Conservation (phyloP, 2,113 vertebrate genomes). For the Sylvietta virens region DNA sequence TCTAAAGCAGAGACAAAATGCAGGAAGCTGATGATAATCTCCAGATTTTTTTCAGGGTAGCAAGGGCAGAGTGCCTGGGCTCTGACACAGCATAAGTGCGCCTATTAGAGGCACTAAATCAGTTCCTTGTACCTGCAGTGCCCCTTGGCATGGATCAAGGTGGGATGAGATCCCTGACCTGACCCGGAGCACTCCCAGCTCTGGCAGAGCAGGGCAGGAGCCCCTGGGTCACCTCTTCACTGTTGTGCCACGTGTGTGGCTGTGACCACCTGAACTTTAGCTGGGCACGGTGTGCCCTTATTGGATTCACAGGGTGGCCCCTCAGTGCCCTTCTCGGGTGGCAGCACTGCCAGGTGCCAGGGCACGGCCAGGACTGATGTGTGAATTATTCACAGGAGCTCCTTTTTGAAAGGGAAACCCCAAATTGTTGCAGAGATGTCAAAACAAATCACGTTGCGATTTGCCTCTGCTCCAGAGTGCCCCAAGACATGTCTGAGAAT, state of each 20-base stretch:
- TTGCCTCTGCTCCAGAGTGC: neutral
- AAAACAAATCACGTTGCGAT: neutral
- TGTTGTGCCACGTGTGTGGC: rapidly evolving
- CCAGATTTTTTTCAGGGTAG: neutral
- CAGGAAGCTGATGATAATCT: neutral
- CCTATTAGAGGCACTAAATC: neutral
- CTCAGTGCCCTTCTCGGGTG: neutral
- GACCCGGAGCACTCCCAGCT: neutral
- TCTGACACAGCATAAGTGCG: neutral
- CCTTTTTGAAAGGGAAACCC: neutral
- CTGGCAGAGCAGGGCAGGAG: neutral
- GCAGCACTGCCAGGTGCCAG: neutral
- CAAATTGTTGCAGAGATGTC: neutral
- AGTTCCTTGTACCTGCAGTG: neutral
- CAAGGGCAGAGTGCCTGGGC: neutral
- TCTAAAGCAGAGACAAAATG: neutral
- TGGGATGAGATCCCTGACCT: neutral
- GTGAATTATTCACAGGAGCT: neutral
- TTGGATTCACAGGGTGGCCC: neutral
- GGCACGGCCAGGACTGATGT: rapidly evolving
- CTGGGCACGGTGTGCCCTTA: rapidly evolving
- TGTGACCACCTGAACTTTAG: neutral
- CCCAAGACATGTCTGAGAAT: neutral
- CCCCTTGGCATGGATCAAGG: neutral
- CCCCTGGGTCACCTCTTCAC: neutral